Conservation (phyloP, 2,888 invertebrate species). For the Clepsis dumicolana region DNA sequence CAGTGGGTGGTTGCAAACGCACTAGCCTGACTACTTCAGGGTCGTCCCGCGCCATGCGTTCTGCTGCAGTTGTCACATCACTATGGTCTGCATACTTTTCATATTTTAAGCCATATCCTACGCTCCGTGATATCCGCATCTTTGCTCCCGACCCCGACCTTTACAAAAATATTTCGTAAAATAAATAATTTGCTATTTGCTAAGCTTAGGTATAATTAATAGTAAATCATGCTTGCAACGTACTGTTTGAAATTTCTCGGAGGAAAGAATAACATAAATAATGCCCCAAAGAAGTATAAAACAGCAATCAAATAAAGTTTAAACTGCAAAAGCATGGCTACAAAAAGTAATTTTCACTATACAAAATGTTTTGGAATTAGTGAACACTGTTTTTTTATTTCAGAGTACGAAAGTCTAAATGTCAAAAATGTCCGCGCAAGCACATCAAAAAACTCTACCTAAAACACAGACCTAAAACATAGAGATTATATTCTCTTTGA, state of each 20-base stretch:
- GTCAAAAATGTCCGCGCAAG: neutral
- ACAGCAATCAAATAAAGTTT: constrained; percentile 72
- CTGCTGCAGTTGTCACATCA: constrained; percentile 50
- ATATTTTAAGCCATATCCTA: constrained; percentile 52
- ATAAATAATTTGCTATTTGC: too few relatives aligned
- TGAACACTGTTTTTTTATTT: neutral
- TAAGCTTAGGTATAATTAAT: too few relatives aligned
- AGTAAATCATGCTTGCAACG: neutral
- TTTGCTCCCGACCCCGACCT: constrained; percentile 80
- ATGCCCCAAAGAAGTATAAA: constrained; percentile 69
- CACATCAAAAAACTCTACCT: neutral
- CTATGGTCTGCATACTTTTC: constrained; percentile 60
- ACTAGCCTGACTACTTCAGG: constrained; percentile 63
- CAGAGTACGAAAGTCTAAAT: neutral
- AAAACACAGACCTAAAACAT: too few relatives aligned
- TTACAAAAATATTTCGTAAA: neutral
- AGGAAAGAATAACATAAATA: constrained; percentile 74
- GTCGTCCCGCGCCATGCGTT: constrained; percentile 58
- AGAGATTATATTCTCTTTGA: too few relatives aligned
- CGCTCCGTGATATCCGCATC: constrained; percentile 63
- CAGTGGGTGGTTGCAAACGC: constrained; percentile 60
- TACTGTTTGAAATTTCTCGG: constrained; percentile 77
- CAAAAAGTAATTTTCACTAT: constrained; percentile 23
- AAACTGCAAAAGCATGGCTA: constrained; percentile 72
- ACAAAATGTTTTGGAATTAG: constrained; percentile 12